Percentiles rank a stretch among this genome's conserved stretches.
These are phyloP conservation scores for Drosophila peninsularis DNA, from an alignment of 2,888 invertebrate genomes.

Conservation along the genomic window DNA sequence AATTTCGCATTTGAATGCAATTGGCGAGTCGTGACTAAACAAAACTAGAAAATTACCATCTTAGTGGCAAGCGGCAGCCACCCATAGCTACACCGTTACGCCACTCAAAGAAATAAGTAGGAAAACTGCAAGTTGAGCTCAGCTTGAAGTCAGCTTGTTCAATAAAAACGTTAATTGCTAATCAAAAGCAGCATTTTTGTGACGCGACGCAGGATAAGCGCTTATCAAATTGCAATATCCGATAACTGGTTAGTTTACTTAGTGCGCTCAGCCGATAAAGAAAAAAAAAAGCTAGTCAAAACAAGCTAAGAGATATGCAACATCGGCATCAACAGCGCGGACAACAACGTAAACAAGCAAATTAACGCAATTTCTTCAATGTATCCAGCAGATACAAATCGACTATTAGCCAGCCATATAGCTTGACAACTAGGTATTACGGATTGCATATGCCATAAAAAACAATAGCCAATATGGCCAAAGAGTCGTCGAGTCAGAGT, in stretches of 20 bases:
- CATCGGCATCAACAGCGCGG: conserved; percentile 24
- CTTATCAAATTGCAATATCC: conserved; percentile 64
- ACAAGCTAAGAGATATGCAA: conserved; percentile 49
- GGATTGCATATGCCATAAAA: conserved; percentile 53
- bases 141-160: conserved; percentile 65
- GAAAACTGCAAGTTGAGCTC: conserved; percentile 45
- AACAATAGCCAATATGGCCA: conserved; percentile 32
- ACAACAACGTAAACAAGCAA: conserved; percentile 72
- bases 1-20: neutral
- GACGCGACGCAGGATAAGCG: conserved; percentile 72
- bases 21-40: conserved; percentile 7
- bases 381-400: conserved; percentile 26
- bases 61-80: conserved; percentile 6
- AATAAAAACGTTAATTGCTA: conserved; percentile 77
- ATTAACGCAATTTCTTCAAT: conserved; percentile 69
- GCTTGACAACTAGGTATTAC: conserved; percentile 32
- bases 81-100: conserved; percentile 37
- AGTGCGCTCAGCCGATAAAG: conserved; percentile 59
- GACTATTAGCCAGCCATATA: conserved; percentile 57
- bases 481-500: conserved; percentile 27
- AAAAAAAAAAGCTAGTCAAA: conserved; percentile 27
- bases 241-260: conserved; percentile 65
- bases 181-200: conserved; percentile 74
- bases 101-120: conserved; percentile 21
- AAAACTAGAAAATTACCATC: conserved; percentile 6